A percentile compares a stretch with the other conserved stretches of the same genome.
These are phyloP conservation scores for Cranoglanis bouderius DNA, from an alignment of 2,113 vertebrate genomes.

Conservation along the genomic window DNA sequence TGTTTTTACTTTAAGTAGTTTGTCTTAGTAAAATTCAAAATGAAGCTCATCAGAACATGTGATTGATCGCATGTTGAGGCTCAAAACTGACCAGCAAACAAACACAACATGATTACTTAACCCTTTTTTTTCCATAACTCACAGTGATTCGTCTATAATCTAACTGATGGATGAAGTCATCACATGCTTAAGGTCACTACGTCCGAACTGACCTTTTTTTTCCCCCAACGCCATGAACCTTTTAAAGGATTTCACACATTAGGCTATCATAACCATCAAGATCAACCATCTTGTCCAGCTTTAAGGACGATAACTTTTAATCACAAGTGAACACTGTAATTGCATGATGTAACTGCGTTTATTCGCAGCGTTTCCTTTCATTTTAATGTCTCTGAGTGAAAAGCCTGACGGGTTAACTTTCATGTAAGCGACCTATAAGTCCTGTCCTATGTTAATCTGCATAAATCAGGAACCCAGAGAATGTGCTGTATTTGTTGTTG, in stretches of 20 bases:
- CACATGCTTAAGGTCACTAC: slow-evolving; percentile 6
- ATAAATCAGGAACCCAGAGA: slow-evolving; percentile 98
- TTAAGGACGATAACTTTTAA: background rate
- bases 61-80: background rate
- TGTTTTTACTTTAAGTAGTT: background rate
- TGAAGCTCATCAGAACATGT: background rate
- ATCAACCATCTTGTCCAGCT: slow-evolving; percentile 2
- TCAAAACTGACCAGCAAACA: slow-evolving; percentile 5
- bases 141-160: slow-evolving; percentile 49
- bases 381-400: background rate
- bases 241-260: background rate
- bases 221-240: background rate
- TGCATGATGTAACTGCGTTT: background rate
- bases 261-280: background rate
- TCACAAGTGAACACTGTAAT: background rate
- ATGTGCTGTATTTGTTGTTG: slow-evolving; percentile 99
- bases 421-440: background rate
- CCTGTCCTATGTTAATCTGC: slow-evolving; percentile 81
- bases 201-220: background rate
- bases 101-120: slow-evolving; percentile 11
- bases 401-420: background rate
- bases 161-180: slow-evolving; percentile 22
- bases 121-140: slow-evolving; percentile 19
- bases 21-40: background rate
- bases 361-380: background rate